Conservation (phyloP, 2,888 invertebrate species). For the Anticlea derivata region DNA sequence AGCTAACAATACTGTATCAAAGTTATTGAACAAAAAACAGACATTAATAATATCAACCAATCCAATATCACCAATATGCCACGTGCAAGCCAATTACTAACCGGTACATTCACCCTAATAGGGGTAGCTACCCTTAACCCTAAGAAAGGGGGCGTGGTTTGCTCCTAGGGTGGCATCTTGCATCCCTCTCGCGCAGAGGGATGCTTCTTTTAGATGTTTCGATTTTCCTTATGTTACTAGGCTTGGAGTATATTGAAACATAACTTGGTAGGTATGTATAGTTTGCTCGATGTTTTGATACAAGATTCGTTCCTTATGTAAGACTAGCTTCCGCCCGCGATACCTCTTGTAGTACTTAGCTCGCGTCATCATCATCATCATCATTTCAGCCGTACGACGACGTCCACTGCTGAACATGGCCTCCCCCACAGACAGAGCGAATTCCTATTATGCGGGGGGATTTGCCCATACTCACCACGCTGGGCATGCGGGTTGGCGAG, state of each 20-base stretch:
- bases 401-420: too few species aligned
- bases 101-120: constrained; percentile 52
- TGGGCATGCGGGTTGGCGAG: too few species aligned
- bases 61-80: constrained; percentile 36
- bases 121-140: constrained; percentile 51
- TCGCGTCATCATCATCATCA: too few species aligned
- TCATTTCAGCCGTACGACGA: too few species aligned
- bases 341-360: too few species aligned
- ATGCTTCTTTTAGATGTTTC: constrained; percentile 29
- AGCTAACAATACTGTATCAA: too few species aligned
- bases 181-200: constrained; percentile 51
- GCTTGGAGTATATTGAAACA: background rate
- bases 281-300: background rate
- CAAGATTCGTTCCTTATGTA: constrained; percentile 1
- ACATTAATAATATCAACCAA: constrained; percentile 17
- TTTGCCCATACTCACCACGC: too few species aligned
- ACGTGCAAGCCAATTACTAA: constrained; percentile 62
- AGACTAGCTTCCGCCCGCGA: background rate
- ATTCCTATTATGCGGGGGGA: too few species aligned
- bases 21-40: background rate
- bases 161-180: constrained; percentile 51
- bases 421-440: too few species aligned
- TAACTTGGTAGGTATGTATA: background rate
- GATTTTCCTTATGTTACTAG: constrained; percentile 35
- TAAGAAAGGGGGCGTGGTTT: constrained; percentile 67